Conservation (phyloP, 2,888 invertebrate genomes). For the Drosophila atripex region DNA sequence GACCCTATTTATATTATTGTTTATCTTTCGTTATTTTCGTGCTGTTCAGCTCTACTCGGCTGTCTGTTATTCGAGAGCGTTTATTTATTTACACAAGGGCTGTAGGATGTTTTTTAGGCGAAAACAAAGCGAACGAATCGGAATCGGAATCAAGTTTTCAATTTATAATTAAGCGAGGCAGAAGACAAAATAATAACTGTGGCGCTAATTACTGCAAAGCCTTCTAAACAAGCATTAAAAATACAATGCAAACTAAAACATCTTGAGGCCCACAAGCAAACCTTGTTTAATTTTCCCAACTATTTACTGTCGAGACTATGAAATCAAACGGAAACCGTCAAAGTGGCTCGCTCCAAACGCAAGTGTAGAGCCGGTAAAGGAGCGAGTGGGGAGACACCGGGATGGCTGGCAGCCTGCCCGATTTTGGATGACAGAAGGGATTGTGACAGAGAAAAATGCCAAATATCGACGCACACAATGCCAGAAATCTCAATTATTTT, state of each 20-base stretch:
- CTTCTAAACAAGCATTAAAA: not conserved
- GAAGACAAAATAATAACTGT: conserved; percentile 15
- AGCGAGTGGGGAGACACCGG: conserved; percentile 7
- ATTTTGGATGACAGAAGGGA: conserved; percentile 60
- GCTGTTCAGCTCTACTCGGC: conserved; percentile 1
- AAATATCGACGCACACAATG: conserved; percentile 38
- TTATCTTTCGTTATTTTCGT: conserved; percentile 35
- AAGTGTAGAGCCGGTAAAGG: not conserved
- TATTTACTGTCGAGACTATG: conserved; percentile 1
- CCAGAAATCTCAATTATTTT: conserved; percentile 74
- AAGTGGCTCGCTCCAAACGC: not conserved
- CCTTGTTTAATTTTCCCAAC: too few species aligned
- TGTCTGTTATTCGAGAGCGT: conserved; percentile 29
- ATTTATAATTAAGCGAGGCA: not conserved
- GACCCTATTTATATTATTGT: conserved; percentile 30
- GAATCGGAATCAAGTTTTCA: conserved; percentile 6
- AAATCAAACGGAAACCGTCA: not conserved
- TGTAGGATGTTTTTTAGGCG: conserved; percentile 12
- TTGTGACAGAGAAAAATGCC: conserved; percentile 57
- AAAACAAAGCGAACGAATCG: conserved; percentile 15
- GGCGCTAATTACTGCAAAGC: not conserved
- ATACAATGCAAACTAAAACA: not conserved
- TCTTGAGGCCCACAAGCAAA: too few species aligned
- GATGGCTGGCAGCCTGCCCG: conserved; percentile 62
- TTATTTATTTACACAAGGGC: conserved; percentile 39